phyloP scores from a whole-genome alignment of 2,888 invertebrate genomes.

The Apodemia zela region DNA sequence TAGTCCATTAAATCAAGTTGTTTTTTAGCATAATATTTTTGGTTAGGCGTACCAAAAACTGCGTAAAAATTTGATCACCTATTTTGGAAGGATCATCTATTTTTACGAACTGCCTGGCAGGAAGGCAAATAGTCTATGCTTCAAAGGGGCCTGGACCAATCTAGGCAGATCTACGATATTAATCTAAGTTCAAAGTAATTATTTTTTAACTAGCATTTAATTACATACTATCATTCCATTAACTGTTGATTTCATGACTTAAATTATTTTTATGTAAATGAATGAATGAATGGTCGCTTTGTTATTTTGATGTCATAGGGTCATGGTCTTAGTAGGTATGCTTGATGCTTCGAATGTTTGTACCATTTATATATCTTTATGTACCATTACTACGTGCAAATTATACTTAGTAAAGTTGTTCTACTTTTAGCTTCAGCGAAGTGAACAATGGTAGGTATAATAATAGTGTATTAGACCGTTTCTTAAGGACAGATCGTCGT shows the following conservation, averaged over 20 bases:
- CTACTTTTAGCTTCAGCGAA: not conserved
- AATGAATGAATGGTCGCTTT: not conserved
- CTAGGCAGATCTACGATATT: too few relatives aligned
- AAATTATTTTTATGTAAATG: not conserved
- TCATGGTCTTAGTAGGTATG: not conserved
- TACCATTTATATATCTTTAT: conserved; percentile 1
- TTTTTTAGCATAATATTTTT: too few relatives aligned
- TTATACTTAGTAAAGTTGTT: not conserved
- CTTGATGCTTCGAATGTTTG: not conserved
- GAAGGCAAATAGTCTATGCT: too few relatives aligned
- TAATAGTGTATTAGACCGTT: not conserved
- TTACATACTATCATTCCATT: not conserved
- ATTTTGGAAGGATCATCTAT: too few relatives aligned
- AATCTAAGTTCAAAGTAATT: too few relatives aligned
- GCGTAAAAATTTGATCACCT: too few relatives aligned
- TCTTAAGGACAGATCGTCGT: not conserved
- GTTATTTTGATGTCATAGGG: conserved; percentile 2
- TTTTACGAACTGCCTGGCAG: too few relatives aligned
- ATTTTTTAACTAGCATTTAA: not conserved
- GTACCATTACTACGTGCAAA: not conserved
- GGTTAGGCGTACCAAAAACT: too few relatives aligned
- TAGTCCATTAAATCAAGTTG: too few relatives aligned
- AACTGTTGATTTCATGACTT: not conserved
- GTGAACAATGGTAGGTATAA: not conserved
- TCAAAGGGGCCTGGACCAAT: too few relatives aligned